Evolutionary conservation across 2,797 vertebrate species (phyloP), one percentile per base, ranked within the genome.

Genomic region (Dallia pectoralis): DNA sequence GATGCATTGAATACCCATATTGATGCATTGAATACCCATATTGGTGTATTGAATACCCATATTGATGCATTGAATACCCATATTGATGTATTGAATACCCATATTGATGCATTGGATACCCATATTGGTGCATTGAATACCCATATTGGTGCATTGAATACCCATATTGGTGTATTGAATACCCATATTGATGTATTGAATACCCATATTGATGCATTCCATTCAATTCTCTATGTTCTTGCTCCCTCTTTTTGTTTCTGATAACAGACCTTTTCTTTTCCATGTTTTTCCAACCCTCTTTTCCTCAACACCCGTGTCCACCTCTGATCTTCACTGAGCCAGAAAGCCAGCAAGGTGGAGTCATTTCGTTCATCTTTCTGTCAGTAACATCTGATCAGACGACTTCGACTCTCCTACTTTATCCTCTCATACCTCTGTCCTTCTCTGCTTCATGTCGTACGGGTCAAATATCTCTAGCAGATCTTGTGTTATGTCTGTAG

Each of bases 401-500:
- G 73, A 49, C 16, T 36, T 7, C 7, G 65, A 30, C 47, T 19
- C 8, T 8, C 53, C 27, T 67, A 71, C 79, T 75, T 69, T 74
- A 72, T 77, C 67, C 71, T 70, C 47, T 32, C 4, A 65, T 33
- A 29, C 19, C 14, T 59, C n/a, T 12, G 19, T 70, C 49, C 61
- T 59, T 49, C 48, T 62, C 72, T n/a, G 72, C 67, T 11, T 2
- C 25, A 27, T 27, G 72, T 64, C n/a, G 44, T 71, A 19, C 82
- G 69, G 69, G 63, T 49, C 69, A 78, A 82, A 81, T 76, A 78
- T 82, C 16, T 53, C 71, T 30, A n/a, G n/a, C 47, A 27, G 27
- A 74, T 51, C 16, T 76, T 22, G 61, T 70, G 69, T 73, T 67
- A 33, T 70, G 61, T 70, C 74, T 59, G 30, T 70, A 72, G 49